Evolutionary conservation across 2,797 vertebrate genomes (phyloP).

Genomic region (Galagoides demidoff): DNA sequence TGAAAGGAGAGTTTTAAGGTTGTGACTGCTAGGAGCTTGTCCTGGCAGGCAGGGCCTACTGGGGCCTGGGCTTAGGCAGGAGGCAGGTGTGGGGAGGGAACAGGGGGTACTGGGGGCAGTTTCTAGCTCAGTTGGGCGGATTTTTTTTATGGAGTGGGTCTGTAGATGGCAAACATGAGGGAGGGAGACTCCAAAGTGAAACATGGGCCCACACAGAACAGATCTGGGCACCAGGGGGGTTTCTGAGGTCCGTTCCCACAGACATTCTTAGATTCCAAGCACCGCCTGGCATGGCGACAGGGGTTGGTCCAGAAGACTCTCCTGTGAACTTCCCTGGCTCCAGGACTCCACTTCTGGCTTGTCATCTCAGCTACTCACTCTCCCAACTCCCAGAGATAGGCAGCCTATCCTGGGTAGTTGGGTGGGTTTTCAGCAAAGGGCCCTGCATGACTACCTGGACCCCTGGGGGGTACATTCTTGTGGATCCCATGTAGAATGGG

Average conservation of each 20-base stretch:
- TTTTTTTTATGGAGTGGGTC: neutral
- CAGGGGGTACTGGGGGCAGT: neutral
- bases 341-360: neutral
- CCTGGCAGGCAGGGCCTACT: rapidly evolving
- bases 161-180: neutral
- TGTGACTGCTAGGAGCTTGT: rapidly evolving
- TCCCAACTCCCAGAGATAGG: neutral
- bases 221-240: neutral
- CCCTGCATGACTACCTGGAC: neutral
- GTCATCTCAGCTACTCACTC: neutral
- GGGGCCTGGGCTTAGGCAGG: neutral
- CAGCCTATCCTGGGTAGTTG: neutral
- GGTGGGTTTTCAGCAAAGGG: neutral
- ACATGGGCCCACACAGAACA: neutral
- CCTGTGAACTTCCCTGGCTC: neutral
- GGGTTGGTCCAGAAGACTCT: neutral
- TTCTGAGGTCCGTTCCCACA: neutral
- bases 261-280: neutral
- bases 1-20: neutral
- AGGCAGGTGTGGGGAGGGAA: neutral
- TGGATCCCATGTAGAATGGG: neutral
- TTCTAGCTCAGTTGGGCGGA: neutral
- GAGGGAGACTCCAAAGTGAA: neutral
- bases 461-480: neutral
- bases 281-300: neutral